Percentiles rank a stretch among this genome's conserved stretches.
Conservation (phyloP, 1,140 invertebrate genomes). For the Micrasema minimum region DNA sequence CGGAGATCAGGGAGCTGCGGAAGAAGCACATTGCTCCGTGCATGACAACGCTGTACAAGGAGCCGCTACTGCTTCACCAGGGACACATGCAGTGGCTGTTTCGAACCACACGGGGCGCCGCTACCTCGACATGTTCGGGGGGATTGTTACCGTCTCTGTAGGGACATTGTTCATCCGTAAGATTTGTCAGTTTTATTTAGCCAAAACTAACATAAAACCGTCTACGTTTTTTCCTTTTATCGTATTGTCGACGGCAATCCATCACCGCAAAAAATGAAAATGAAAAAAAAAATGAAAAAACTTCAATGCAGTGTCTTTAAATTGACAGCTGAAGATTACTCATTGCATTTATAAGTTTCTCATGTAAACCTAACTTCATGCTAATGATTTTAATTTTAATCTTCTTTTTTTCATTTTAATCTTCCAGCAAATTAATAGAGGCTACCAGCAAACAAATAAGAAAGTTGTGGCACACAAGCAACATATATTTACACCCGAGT, state of each 20-base stretch:
- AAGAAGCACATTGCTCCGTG: conserved; percentile 76
- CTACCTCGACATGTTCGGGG: conserved; percentile 95
- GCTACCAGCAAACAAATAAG: conserved; percentile 83
- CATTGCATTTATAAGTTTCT: no score
- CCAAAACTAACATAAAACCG: no score
- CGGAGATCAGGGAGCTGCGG: conserved; percentile 69
- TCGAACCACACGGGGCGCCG: conserved; percentile 85
- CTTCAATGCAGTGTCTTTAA: no score
- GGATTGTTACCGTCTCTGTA: conserved; percentile 97
- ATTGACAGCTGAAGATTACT: no score
- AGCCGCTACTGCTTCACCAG: conserved; percentile 85
- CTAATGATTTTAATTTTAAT: no score
- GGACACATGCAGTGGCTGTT: conserved; percentile 94
- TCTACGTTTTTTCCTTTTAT: no score
- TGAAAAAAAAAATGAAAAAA: no score
- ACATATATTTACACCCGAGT: conserved; percentile 89
- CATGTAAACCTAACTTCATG: no score
- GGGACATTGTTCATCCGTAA: conserved; percentile 98
- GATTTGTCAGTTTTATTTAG: no score
- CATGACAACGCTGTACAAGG: conserved; percentile 81
- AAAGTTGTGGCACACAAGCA: conserved; percentile 91
- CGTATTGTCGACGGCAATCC: no score
- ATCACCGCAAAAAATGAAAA: no score
- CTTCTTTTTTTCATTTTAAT: background rate
- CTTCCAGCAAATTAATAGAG: conserved; percentile 77